Evolutionary conservation across 2,888 invertebrate species (phyloP).

Genomic region (Drosophila paranaensis): DNA sequence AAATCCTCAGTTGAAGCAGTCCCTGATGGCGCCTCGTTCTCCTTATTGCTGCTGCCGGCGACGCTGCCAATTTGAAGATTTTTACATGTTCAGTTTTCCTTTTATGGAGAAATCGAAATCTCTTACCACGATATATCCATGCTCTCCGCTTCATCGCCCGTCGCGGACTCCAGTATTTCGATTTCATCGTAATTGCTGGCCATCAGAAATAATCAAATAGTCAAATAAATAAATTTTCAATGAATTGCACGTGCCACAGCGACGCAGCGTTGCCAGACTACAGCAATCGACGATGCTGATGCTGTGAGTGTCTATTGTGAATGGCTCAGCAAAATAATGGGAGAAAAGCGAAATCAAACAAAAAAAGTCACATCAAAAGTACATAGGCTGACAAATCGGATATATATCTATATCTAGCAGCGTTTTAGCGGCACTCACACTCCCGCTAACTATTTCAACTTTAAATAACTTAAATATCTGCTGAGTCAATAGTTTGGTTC

Average conservation of each 20-base stretch:
- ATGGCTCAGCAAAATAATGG: slow-evolving; percentile 4
- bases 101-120: too few relatives aligned
- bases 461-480: slow-evolving; percentile 28
- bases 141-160: background rate
- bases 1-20: background rate
- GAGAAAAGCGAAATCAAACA: too few relatives aligned
- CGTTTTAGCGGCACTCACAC: too few relatives aligned
- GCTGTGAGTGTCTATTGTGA: background rate
- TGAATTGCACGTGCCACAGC: background rate
- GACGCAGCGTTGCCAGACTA: slow-evolving; percentile 14
- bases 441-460: background rate
- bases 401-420: too few relatives aligned
- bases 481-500: slow-evolving; percentile 48
- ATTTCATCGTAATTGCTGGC: background rate
- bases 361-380: too few relatives aligned
- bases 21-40: background rate
- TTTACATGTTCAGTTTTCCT: too few relatives aligned
- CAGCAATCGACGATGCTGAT: background rate
- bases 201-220: slow-evolving; percentile 11
- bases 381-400: too few relatives aligned
- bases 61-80: background rate
- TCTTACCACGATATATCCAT: slow-evolving; percentile 12
- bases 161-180: too few relatives aligned
- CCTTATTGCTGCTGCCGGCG: background rate
- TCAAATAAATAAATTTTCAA: background rate